Conservation (phyloP, 1,140 invertebrate genomes). For the Pogonomyrmex barbatus region DNA sequence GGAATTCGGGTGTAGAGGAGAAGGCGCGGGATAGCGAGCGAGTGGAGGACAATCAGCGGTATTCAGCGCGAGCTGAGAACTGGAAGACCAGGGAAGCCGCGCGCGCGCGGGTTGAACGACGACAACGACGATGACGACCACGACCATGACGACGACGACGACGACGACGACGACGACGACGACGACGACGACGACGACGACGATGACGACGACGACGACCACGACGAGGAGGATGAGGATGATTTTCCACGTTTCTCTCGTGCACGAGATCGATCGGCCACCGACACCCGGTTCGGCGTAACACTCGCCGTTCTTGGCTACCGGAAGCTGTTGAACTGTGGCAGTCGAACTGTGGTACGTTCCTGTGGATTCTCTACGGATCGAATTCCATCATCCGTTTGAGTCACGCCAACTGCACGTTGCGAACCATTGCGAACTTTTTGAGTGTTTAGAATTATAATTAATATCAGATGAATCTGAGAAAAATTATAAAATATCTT, state of each 20-base stretch:
- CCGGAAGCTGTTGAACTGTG: slow-evolving; percentile 75
- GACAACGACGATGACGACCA: slow-evolving; percentile 33
- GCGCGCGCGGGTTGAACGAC: slow-evolving; percentile 40
- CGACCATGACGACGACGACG: slow-evolving; percentile 13
- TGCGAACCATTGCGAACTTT: no score
- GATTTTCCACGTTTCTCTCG: slow-evolving; percentile 55
- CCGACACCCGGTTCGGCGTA: slow-evolving; percentile 72
- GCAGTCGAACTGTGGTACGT: slow-evolving; percentile 71
- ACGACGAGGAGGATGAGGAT: slow-evolving; percentile 16
- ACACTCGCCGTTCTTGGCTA: slow-evolving; percentile 68
- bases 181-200: slow-evolving; percentile 23
- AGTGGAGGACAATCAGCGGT: slow-evolving; percentile 84
- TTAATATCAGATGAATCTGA: background rate
- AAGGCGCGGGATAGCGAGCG: slow-evolving; percentile 62
- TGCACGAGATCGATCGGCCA: slow-evolving; percentile 70
- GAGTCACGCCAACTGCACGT: background rate
- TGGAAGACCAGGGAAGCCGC: slow-evolving; percentile 72
- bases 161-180: background rate
- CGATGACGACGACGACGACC: background rate
- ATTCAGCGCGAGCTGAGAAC: slow-evolving; percentile 81
- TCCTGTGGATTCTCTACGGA: slow-evolving; percentile 17
- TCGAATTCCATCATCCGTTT: slow-evolving; percentile 34
- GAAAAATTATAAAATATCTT: background rate
- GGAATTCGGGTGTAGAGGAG: slow-evolving; percentile 49
- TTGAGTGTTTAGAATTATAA: background rate